Percentiles rank a stretch among this genome's conserved stretches.
Conservation (phyloP, 1,140 invertebrate species). For the Cyphomyrmex costatus region DNA sequence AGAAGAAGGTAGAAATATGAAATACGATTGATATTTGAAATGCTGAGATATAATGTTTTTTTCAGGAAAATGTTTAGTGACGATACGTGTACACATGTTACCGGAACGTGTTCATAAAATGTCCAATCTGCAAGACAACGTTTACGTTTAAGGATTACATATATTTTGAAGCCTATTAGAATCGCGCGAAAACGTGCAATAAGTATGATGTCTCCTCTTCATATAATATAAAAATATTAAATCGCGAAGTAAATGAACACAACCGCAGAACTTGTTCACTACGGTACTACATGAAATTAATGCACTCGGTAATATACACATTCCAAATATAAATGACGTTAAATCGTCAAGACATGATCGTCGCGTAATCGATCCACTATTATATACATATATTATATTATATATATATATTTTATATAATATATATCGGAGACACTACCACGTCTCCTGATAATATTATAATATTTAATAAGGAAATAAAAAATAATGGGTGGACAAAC, state of each 20-base stretch:
- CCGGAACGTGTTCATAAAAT: background rate
- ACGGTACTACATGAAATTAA: conserved; percentile 17
- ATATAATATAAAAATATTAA: conserved; percentile 1
- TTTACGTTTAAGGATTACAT: background rate
- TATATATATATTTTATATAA: too few species aligned
- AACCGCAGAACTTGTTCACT: background rate
- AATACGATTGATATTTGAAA: background rate
- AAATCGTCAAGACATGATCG: background rate
- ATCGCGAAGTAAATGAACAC: background rate
- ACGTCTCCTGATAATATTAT: too few species aligned
- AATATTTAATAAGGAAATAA: too few species aligned
- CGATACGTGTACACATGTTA: background rate
- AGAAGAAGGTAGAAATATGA: background rate
- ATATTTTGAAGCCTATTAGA: background rate
- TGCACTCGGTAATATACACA: background rate
- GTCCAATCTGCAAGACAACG: background rate
- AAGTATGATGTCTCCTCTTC: background rate
- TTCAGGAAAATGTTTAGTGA: background rate
- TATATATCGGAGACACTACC: too few species aligned
- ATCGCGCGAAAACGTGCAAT: background rate
- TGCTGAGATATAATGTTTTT: background rate
- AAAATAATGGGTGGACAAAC: too few species aligned
- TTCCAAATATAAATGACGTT: background rate
- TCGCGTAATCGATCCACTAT: conserved; percentile 23
- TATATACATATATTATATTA: too few species aligned